Evolutionary conservation across 2,797 vertebrate species (phyloP).

Genomic region (Alectoris magna): DNA sequence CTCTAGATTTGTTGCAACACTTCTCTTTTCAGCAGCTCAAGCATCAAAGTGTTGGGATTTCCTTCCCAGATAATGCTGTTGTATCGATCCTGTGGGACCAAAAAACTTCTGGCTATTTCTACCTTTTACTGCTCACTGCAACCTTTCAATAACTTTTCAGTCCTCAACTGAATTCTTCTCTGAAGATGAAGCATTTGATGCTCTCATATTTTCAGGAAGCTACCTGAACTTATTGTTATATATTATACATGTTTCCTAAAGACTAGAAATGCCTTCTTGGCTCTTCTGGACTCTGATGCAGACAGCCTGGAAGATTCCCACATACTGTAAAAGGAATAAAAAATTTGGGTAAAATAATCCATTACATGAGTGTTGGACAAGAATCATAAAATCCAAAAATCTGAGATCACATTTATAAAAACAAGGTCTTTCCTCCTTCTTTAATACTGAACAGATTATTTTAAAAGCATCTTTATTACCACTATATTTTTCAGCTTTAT

Average conservation of each 20-base stretch:
- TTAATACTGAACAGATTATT: not conserved
- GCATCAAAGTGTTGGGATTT: not conserved
- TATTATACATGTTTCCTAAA: not conserved
- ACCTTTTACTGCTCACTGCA: not conserved
- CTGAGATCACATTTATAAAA: not conserved
- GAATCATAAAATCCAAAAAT: not conserved
- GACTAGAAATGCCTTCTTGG: not conserved
- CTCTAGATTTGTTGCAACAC: not conserved
- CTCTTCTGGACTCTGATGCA: not conserved
- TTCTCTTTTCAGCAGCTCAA: not conserved
- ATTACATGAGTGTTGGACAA: not conserved
- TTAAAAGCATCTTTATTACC: conserved; percentile 42
- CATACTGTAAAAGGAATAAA: not conserved
- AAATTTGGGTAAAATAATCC: not conserved
- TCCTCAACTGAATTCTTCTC: not conserved
- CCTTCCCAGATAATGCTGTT: not conserved
- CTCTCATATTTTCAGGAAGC: not conserved
- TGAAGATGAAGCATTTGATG: not conserved
- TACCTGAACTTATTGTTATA: not conserved
- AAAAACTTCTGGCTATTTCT: not conserved
- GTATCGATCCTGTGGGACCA: not conserved
- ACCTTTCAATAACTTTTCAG: not conserved
- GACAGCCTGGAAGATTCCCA: not conserved
- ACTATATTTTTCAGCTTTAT: conserved; percentile 50
- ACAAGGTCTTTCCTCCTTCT: not conserved